Evolutionary conservation across 2,797 vertebrate species (phyloP).

Genomic region (Sparidentex hasta): DNA sequence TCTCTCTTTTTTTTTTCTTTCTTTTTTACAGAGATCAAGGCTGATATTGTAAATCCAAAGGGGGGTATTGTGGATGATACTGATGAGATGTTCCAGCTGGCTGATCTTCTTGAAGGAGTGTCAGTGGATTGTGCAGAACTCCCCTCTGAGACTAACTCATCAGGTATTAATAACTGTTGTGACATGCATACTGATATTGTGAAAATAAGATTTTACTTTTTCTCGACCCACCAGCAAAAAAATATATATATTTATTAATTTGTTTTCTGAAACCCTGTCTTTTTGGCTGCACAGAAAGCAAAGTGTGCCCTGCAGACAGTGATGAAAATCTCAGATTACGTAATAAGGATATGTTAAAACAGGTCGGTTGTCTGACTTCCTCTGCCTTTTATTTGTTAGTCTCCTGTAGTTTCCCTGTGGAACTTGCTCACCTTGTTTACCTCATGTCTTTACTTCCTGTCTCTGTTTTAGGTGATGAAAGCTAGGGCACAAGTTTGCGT

Average conservation of each 20-base stretch:
- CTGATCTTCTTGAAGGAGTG: slow-evolving; percentile 83
- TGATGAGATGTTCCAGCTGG: slow-evolving; percentile 84
- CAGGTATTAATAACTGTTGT: slow-evolving; percentile 78
- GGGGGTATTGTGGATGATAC: slow-evolving; percentile 85
- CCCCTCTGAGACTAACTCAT: slow-evolving; percentile 69
- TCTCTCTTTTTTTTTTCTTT: background rate
- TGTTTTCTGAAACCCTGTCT: background rate
- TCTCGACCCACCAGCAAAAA: background rate
- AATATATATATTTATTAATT: too few relatives aligned
- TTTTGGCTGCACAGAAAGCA: slow-evolving; percentile 60
- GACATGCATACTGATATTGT: background rate
- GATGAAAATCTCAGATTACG: slow-evolving; percentile 61
- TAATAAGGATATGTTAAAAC: slow-evolving; percentile 77
- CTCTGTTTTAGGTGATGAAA: slow-evolving; percentile 64
- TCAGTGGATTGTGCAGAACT: slow-evolving; percentile 83
- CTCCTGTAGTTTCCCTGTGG: background rate
- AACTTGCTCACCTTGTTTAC: background rate
- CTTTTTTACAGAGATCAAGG: slow-evolving; percentile 77
- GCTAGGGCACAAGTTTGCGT: slow-evolving; percentile 64
- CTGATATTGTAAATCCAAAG: slow-evolving; percentile 77
- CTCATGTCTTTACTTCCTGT: background rate
- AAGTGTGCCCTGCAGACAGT: slow-evolving; percentile 17
- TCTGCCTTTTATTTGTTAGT: background rate
- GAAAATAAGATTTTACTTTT: background rate
- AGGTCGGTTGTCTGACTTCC: slow-evolving; percentile 78